These are phyloP conservation scores for Falco novaeseelandiae DNA, from an alignment of 2,797 vertebrate genomes.

Conservation along the genomic window DNA sequence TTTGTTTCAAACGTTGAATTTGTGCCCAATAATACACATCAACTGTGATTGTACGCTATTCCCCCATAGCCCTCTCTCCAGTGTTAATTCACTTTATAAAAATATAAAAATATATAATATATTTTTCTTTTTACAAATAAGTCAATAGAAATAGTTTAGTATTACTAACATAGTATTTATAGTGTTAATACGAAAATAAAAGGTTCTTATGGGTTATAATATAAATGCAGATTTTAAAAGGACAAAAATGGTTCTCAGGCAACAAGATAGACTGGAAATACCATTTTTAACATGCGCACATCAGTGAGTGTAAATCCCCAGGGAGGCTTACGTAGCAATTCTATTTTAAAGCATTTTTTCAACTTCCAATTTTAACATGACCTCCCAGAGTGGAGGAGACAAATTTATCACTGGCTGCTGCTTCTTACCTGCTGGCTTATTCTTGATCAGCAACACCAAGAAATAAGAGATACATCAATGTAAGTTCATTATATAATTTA, in stretches of 20 bases:
- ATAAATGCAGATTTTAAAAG: constrained; percentile 69
- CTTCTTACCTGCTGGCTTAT: constrained; percentile 17
- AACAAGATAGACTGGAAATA: constrained; percentile 57
- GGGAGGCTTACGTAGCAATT: constrained; percentile 28
- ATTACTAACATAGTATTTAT: constrained; percentile 81
- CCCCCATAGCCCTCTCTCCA: constrained; percentile 42
- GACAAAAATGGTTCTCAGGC: constrained; percentile 74
- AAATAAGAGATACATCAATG: constrained; percentile 25
- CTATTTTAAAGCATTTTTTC: constrained; percentile 42
- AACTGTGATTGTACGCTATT: constrained; percentile 58
- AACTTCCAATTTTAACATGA: constrained; percentile 52
- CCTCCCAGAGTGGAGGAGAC: constrained; percentile 17
- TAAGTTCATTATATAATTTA: constrained; percentile 39
- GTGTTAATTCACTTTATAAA: constrained; percentile 78
- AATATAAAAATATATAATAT: constrained; percentile 78
- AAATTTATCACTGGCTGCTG: constrained; percentile 24
- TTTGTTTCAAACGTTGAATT: constrained; percentile 22
- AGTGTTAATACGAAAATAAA: constrained; percentile 71
- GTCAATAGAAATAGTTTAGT: constrained; percentile 82
- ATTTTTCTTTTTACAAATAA: constrained; percentile 80
- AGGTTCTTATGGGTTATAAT: constrained; percentile 71
- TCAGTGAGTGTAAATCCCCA: constrained; percentile 29
- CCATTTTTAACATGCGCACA: constrained; percentile 22
- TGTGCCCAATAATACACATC: constrained; percentile 49
- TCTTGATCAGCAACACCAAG: constrained; percentile 47